Percentiles rank a stretch among this genome's conserved stretches.
Evolutionary conservation across 2,888 invertebrate genomes (phyloP).

Genomic region (Mythimna loreyi): DNA sequence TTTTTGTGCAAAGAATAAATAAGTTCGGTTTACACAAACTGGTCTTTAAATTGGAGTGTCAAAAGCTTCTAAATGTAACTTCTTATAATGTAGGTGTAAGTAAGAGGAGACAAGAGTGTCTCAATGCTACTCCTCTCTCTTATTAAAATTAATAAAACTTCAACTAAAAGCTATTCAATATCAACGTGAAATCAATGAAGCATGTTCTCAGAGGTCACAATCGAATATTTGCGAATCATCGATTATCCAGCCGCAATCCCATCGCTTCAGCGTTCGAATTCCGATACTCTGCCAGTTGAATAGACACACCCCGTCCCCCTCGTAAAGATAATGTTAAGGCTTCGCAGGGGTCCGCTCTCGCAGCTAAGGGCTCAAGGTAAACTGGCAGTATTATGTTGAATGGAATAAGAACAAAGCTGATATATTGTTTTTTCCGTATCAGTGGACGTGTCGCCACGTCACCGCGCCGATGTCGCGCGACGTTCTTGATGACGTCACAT

Average conservation of each 20-base stretch:
- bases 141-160: conserved; percentile 1
- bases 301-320: not conserved
- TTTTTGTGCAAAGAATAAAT: too few species aligned
- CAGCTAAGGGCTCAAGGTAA: not conserved
- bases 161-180: conserved; percentile 3
- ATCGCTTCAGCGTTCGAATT: not conserved
- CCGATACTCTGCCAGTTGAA: not conserved
- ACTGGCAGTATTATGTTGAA: not conserved
- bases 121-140: too few species aligned
- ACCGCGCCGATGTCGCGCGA: not conserved
- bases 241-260: conserved; percentile 13
- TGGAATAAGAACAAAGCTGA: not conserved
- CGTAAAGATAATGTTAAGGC: not conserved
- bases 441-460: not conserved
- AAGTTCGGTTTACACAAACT: too few species aligned
- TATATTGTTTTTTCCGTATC: conserved; percentile 1
- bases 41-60: too few species aligned
- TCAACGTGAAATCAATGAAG: conserved; percentile 10
- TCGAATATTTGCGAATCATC: conserved; percentile 16
- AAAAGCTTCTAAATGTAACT: not conserved
- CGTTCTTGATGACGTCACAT: not conserved
- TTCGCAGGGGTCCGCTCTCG: not conserved
- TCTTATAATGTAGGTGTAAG: too few species aligned
- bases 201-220: not conserved
- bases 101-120: too few species aligned